Conservation (phyloP, 1,140 invertebrate species). For the Spodoptera frugiperda region DNA sequence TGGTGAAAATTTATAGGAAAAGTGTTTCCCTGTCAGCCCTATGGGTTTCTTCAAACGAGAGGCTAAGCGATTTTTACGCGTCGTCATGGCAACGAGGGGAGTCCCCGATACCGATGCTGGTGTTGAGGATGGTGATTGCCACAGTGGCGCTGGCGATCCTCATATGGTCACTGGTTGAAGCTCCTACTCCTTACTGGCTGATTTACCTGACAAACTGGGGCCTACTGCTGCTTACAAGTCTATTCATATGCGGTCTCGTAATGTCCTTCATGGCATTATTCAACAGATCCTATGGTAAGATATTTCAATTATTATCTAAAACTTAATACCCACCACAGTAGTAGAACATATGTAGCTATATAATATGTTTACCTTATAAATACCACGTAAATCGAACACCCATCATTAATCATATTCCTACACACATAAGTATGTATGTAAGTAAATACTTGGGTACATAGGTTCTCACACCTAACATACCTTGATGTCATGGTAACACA, state of each 20-base stretch:
- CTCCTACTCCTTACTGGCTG: conserved; percentile 85
- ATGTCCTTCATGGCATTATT: conserved; percentile 65
- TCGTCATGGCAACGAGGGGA: conserved; percentile 80
- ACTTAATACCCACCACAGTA: neutral
- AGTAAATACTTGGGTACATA: no score
- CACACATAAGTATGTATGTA: no score
- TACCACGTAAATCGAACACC: neutral
- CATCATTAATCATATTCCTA: no score
- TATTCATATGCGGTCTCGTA: conserved; percentile 70
- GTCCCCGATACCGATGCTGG: conserved; percentile 72
- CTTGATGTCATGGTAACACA: no score
- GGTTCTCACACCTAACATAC: no score
- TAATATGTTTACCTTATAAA: no score
- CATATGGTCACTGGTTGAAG: conserved; percentile 80
- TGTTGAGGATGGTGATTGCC: conserved; percentile 86
- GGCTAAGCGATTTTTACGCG: conserved; percentile 74
- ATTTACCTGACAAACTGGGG: conserved; percentile 92
- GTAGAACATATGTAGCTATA: no score
- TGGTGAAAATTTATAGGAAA: conserved; percentile 78
- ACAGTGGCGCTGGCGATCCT: conserved; percentile 79
- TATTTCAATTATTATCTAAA: neutral
- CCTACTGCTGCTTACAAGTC: conserved; percentile 81
- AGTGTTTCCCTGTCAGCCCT: conserved; percentile 67
- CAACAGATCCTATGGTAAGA: conserved; percentile 62
- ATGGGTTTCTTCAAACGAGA: conserved; percentile 77